Conservation (phyloP, 2,888 invertebrate genomes). For the Tetragnatha montana region DNA sequence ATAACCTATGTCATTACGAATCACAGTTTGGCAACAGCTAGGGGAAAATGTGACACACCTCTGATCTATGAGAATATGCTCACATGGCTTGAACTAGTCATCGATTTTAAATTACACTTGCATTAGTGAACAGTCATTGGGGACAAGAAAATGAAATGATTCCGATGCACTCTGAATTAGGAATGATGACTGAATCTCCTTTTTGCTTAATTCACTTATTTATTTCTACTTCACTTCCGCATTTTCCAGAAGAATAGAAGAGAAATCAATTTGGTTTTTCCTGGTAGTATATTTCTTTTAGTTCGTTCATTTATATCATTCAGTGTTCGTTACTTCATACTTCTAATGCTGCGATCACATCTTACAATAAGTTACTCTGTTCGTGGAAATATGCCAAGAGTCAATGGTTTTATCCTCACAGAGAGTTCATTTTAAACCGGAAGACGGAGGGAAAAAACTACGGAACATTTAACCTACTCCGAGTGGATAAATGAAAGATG, state of each 20-base stretch:
- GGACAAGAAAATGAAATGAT: conserved; percentile 58
- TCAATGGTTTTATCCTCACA: background rate
- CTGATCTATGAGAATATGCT: conserved; percentile 64
- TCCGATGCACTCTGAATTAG: conserved; percentile 53
- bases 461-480: background rate
- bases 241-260: conserved; percentile 1
- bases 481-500: too few relatives aligned
- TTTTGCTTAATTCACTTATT: conserved; percentile 19
- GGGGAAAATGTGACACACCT: conserved; percentile 2
- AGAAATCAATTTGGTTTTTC: conserved; percentile 19
- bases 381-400: background rate
- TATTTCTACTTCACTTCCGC: background rate
- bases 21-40: conserved; percentile 42
- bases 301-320: conserved; percentile 4
- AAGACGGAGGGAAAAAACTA: background rate
- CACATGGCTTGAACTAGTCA: conserved; percentile 54
- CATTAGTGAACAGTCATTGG: conserved; percentile 58
- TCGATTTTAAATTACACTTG: conserved; percentile 68
- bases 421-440: background rate
- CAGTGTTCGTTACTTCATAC: background rate
- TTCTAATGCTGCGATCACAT: background rate
- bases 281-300: conserved; percentile 9
- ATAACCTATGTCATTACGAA: conserved; percentile 68
- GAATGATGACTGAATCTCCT: conserved; percentile 49
- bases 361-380: background rate